These are phyloP conservation scores for Iselma pallidipennis DNA, from an alignment of 2,888 invertebrate genomes.

Conservation along the genomic window DNA sequence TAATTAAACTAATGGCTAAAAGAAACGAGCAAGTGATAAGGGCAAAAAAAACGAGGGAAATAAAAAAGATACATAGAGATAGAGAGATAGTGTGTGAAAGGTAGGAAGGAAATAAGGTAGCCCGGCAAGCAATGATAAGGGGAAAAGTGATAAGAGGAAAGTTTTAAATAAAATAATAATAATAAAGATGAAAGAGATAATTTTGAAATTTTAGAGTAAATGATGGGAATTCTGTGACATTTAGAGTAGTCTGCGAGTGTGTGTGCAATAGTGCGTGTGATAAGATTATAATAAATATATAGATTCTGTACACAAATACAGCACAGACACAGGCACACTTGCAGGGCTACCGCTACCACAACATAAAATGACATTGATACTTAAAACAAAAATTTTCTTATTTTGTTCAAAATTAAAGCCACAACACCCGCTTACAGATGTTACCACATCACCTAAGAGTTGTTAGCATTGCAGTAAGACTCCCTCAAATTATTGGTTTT, in stretches of 20 bases:
- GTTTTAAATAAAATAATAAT: not conserved
- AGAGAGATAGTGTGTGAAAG: constrained; percentile 8
- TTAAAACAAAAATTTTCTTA: constrained; percentile 22
- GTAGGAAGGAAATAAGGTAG: constrained; percentile 9
- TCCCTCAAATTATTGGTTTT: not conserved
- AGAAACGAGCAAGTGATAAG: not conserved
- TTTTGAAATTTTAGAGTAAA: constrained; percentile 51
- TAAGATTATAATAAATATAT: constrained; percentile 25
- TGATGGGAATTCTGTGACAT: constrained; percentile 44
- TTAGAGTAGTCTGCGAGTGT: constrained; percentile 52
- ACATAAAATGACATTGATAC: constrained; percentile 45
- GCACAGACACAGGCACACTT: constrained; percentile 57
- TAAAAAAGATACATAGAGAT: constrained; percentile 8
- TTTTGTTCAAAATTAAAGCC: not conserved
- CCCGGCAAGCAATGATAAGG: constrained; percentile 17
- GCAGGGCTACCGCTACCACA: constrained; percentile 59
- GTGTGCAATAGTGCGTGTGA: constrained; percentile 51
- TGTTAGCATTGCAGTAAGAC: too few relatives aligned
- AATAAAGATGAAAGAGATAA: not conserved
- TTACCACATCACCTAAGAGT: constrained; percentile 9
- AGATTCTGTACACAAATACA: constrained; percentile 45
- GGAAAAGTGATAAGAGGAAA: not conserved
- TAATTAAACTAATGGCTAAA: not conserved
- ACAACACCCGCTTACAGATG: constrained; percentile 16
- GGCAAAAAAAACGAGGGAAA: not conserved